Base-by-base conservation (phyloP, 2,113 vertebrate species). In the Podarcis raffonei region DNA sequence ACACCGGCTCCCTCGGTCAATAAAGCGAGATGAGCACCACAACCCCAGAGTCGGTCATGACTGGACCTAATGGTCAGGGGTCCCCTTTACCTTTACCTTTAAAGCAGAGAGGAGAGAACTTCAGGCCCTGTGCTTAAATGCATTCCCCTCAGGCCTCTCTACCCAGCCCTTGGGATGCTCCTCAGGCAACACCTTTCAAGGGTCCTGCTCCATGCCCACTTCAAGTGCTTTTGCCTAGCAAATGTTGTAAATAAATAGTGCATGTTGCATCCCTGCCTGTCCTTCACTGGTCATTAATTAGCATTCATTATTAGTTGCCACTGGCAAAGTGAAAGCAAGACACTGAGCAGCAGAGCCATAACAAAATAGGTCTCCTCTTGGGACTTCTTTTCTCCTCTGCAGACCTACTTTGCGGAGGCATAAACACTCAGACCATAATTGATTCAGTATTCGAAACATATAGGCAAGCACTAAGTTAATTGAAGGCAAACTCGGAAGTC, bases 401-500 rank as follows among this genome's bases (percentile, higher is more conserved):
- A 18, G n/a, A 12, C 18, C 2, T 16, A 3, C 12, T 59, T 75
- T 87, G 85, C 6, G n/a, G 59, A 83, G 30, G 74, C 5, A 0
- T 32, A 72, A 20, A 84, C n/a, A 53, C 71, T 71, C 74, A 78
- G 83, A 6, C 76, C 86, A 83, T 27, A 75, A 68, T 4, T 83
- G 35, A 59, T 65, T 71, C 78, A 59, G 37, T 11, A 0, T 57
- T 62, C 27, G 86, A 87, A 83, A 77, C 81, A 83, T 42, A 83
- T 13, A 71, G 72, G 4, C 11, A 65, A 82, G 86, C 27, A 2
- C 86, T 80, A 72, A 79, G 68, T 81, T 20, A 89, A 87, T 87
- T 92, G 81, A 78, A 92, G 62, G 85, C 76, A 89, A 89, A 48
- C 15, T 85, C 83, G 81, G 59, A 76, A 8, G 1, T 68, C 77